Percentiles rank a stretch among this genome's conserved stretches.
These are phyloP conservation scores for Pluvianellus socialis DNA, from an alignment of 2,113 vertebrate genomes.

Conservation along the genomic window DNA sequence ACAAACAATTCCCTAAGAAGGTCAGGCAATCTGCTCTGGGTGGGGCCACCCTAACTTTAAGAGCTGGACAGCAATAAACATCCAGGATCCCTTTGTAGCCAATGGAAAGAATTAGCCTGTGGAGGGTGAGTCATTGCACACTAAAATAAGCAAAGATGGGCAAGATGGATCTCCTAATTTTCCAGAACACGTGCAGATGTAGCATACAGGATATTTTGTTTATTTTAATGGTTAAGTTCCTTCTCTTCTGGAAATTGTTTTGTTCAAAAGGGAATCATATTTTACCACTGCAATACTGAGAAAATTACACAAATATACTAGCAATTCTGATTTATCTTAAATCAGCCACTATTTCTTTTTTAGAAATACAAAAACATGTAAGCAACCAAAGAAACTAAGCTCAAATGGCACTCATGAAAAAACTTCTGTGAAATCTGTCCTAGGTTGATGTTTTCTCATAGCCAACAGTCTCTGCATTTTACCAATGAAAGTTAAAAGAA, in stretches of 20 bases:
- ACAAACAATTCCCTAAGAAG: not conserved
- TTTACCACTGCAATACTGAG: not conserved
- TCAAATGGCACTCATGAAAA: not conserved
- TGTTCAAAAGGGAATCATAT: not conserved
- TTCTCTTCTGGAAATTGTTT: not conserved
- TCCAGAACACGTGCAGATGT: not conserved
- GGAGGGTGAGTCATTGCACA: not conserved
- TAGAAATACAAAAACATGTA: not conserved
- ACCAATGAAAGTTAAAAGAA: not conserved
- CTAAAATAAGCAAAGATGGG: not conserved
- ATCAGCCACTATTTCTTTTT: not conserved
- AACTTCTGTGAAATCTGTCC: not conserved
- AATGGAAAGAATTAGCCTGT: not conserved
- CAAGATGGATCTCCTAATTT: not conserved
- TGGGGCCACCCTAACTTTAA: not conserved
- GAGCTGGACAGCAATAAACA: not conserved
- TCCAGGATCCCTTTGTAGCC: not conserved
- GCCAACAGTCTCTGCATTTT: not conserved
- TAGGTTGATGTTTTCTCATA: not conserved
- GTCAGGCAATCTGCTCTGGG: not conserved
- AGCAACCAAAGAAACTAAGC: not conserved
- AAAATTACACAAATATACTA: not conserved
- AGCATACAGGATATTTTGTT: not conserved
- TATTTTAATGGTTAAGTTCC: not conserved
- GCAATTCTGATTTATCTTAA: not conserved